phyloP scores from a whole-genome alignment of 2,888 invertebrate genomes.

The Heliconius aoede region DNA sequence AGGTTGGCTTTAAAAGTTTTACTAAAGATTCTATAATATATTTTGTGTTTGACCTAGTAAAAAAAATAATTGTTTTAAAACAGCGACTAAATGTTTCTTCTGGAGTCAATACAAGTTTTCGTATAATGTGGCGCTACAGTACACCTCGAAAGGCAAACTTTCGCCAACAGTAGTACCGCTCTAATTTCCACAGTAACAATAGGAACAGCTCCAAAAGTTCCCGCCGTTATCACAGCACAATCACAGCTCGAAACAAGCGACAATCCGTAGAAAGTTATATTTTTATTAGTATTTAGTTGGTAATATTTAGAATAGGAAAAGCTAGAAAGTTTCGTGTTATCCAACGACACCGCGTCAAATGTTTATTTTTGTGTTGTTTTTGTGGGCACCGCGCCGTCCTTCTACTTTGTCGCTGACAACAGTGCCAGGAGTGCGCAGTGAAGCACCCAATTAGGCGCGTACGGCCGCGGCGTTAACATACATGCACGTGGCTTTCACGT shows the following conservation, averaged over 20 bases:
- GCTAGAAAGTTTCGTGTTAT: constrained; percentile 22
- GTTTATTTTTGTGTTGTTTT: constrained; percentile 32
- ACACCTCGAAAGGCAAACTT: constrained; percentile 23
- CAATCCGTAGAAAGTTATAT: constrained; percentile 34
- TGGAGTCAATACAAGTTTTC: constrained; percentile 27
- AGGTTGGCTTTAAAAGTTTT: neutral
- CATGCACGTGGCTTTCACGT: constrained; percentile 17
- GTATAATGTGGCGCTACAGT: constrained; percentile 14
- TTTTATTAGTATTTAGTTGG: constrained; percentile 35
- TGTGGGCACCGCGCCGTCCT: neutral
- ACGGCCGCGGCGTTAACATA: constrained; percentile 29
- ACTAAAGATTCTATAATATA: neutral
- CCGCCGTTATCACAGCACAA: constrained; percentile 33
- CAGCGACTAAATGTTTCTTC: neutral
- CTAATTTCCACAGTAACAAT: constrained; percentile 32
- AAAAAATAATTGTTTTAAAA: neutral
- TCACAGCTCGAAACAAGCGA: constrained; percentile 23
- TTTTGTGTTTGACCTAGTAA: neutral
- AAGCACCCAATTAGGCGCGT: constrained; percentile 32
- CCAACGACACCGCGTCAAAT: constrained; percentile 13
- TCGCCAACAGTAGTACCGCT: constrained; percentile 21
- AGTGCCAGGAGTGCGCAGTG: constrained; percentile 28
- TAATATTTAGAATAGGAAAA: constrained; percentile 24
- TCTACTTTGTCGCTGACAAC: constrained; percentile 31
- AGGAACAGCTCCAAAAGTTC: constrained; percentile 23